A percentile compares a stretch with the other conserved stretches of the same genome.
These are phyloP conservation scores for Stenchaetothrips biformis DNA, from an alignment of 2,888 invertebrate genomes.

Conservation along the genomic window DNA sequence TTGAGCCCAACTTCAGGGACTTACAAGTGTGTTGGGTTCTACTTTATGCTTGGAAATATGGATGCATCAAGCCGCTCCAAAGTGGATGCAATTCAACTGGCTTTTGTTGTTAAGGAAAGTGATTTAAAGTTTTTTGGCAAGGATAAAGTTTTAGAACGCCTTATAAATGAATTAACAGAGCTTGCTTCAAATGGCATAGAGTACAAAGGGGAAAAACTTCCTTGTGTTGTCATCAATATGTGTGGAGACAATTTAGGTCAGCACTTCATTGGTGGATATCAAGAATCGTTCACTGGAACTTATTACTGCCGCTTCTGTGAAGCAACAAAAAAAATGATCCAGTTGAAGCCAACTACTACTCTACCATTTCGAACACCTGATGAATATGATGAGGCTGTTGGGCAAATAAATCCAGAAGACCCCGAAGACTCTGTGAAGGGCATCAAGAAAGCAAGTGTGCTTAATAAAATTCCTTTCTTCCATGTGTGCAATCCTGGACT, in stretches of 20 bases:
- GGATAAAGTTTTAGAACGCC: neutral
- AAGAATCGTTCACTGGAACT: constrained; percentile 23
- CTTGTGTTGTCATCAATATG: neutral
- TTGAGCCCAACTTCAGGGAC: neutral
- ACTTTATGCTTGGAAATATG: neutral
- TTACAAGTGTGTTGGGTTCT: neutral
- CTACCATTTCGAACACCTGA: neutral
- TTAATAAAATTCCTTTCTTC: neutral
- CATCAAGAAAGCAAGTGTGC: neutral
- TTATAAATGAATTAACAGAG: neutral
- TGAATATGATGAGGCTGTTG: neutral
- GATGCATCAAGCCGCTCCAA: neutral
- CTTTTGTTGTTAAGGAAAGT: constrained; percentile 20
- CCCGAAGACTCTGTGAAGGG: neutral
- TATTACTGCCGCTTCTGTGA: constrained; percentile 27
- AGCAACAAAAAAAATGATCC: neutral
- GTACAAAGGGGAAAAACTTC: neutral
- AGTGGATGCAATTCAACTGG: constrained; percentile 21
- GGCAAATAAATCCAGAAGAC: neutral
- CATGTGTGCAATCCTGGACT: neutral
- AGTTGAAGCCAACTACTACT: neutral
- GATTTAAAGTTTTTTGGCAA: constrained; percentile 26
- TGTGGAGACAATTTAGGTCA: constrained; percentile 28
- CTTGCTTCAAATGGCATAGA: neutral
- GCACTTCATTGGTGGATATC: constrained; percentile 26